Conservation (phyloP, 2,113 vertebrate species). For the Lycaon pictus region DNA sequence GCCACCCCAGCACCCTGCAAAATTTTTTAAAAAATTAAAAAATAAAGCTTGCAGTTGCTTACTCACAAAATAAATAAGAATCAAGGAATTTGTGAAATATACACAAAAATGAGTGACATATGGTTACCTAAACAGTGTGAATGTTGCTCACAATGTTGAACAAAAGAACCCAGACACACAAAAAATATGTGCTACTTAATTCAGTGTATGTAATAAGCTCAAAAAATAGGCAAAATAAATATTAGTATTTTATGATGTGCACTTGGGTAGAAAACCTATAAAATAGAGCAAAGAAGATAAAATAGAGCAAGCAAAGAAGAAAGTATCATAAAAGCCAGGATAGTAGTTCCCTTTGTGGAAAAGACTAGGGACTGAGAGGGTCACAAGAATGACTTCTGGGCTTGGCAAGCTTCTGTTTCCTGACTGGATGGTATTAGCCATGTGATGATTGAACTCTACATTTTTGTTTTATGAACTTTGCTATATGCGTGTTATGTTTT, state of each 20-base stretch:
- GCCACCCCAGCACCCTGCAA: no score
- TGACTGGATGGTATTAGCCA: not conserved
- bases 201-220: not conserved
- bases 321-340: not conserved
- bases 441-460: not conserved
- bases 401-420: not conserved
- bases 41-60: not conserved
- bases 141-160: not conserved
- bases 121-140: not conserved
- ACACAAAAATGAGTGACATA: not conserved
- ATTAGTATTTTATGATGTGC: not conserved
- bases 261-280: not conserved
- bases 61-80: not conserved
- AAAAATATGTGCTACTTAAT: not conserved
- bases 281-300: not conserved
- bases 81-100: not conserved
- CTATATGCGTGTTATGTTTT: not conserved
- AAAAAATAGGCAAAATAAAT: conserved; percentile 6
- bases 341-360: not conserved
- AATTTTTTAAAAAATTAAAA: no score
- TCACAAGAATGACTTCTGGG: not conserved
- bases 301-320: not conserved
- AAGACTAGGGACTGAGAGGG: not conserved
- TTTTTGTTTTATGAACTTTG: not conserved
- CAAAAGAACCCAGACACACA: conserved; percentile 16